Conservation (phyloP, 2,797 vertebrate species). For the Cynodonichthys magdalenae region DNA sequence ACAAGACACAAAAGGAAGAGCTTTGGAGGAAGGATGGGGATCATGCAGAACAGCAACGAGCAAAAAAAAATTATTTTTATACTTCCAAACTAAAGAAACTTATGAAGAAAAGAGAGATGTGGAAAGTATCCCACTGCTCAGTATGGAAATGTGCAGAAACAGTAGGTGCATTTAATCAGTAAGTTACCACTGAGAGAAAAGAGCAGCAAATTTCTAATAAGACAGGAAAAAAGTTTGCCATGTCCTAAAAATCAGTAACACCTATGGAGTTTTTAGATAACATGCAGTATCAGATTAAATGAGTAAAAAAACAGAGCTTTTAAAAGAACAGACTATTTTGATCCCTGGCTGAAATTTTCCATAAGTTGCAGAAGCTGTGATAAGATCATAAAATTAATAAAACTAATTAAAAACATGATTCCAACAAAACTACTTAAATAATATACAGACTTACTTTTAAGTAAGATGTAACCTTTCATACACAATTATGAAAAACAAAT, state of each 20-base stretch:
- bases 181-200: not conserved
- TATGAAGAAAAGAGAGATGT: not conserved
- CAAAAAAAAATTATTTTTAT: constrained; percentile 4
- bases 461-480: no score
- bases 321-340: not conserved
- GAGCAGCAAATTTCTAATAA: no score
- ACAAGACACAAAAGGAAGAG: constrained; percentile 26
- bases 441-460: no score
- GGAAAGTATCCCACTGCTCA: not conserved
- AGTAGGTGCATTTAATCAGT: constrained; percentile 1
- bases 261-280: no score
- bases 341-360: not conserved
- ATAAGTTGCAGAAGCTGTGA: not conserved
- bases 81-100: constrained; percentile 12
- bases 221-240: not conserved
- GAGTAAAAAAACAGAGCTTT: not conserved
- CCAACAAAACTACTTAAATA: no score
- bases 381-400: not conserved
- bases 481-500: no score
- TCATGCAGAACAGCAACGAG: constrained; percentile 22
- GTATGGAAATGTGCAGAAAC: constrained; percentile 3
- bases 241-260: not conserved
- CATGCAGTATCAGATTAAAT: not conserved
- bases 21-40: constrained; percentile 17
- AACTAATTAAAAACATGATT: no score